Conservation (phyloP, 2,888 invertebrate genomes). For the Oscheius sp. region DNA sequence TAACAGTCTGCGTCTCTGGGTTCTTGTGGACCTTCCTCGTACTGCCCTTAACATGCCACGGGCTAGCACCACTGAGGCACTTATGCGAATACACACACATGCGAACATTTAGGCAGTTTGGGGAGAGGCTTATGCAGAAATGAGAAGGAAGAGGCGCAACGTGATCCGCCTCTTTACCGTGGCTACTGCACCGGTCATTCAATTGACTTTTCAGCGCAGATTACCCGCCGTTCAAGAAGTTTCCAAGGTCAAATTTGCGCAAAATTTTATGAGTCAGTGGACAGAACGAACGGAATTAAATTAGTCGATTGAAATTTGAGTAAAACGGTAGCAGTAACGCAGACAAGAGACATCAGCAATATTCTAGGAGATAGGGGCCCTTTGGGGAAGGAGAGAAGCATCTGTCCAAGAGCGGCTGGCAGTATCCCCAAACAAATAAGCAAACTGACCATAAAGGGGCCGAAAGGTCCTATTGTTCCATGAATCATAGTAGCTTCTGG, state of each 20-base stretch:
- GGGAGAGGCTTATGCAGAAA: not conserved
- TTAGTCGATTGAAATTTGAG: too few relatives aligned
- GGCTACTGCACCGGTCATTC: not conserved
- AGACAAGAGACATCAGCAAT: not conserved
- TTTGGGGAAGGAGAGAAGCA: not conserved
- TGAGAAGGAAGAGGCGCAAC: conserved; percentile 1
- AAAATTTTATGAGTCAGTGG: too few relatives aligned
- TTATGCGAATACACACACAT: conserved; percentile 33
- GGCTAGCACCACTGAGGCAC: conserved; percentile 38
- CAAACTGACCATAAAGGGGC: not conserved
- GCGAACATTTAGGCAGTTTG: conserved; percentile 26
- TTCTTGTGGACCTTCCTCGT: conserved; percentile 25
- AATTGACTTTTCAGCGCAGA: not conserved
- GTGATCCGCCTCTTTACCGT: not conserved
- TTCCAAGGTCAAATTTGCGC: not conserved
- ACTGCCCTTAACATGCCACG: conserved; percentile 37
- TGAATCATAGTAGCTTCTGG: not conserved
- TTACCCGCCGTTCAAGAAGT: conserved; percentile 6
- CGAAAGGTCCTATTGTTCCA: not conserved
- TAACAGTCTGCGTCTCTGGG: conserved; percentile 30
- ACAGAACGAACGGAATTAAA: too few relatives aligned
- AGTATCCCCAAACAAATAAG: conserved; percentile 14
- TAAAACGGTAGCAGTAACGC: too few relatives aligned
- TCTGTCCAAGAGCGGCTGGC: conserved; percentile 30
- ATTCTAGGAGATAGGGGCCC: too few relatives aligned